phyloP scores from a whole-genome alignment of 2,888 invertebrate genomes.

The Gari tellinella region DNA sequence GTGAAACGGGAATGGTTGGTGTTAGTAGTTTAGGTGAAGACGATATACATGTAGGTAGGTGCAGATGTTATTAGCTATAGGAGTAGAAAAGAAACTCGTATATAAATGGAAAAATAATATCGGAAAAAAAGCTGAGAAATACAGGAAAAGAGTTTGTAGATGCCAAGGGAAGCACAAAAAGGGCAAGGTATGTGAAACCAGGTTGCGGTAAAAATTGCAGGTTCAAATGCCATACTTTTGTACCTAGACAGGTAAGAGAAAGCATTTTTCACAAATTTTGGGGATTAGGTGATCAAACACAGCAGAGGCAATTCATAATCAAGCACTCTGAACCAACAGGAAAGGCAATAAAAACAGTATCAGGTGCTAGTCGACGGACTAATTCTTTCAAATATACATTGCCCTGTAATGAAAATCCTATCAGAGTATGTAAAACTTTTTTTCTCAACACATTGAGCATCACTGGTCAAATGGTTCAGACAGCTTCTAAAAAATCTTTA shows the following conservation, averaged over 20 bases:
- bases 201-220: constrained; percentile 5
- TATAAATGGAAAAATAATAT: too few relatives aligned
- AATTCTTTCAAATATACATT: constrained; percentile 4
- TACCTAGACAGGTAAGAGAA: constrained; percentile 1
- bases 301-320: constrained; percentile 24
- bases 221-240: constrained; percentile 6
- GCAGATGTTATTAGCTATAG: too few relatives aligned
- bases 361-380: neutral
- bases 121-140: too few relatives aligned
- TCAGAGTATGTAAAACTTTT: constrained; percentile 25
- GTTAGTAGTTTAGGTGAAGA: too few relatives aligned
- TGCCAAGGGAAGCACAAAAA: too few relatives aligned
- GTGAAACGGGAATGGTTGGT: too few relatives aligned
- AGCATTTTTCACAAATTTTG: constrained; percentile 22
- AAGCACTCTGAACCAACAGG: constrained; percentile 10
- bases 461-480: constrained; percentile 2
- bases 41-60: too few relatives aligned
- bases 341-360: neutral
- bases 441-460: constrained; percentile 25
- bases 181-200: neutral
- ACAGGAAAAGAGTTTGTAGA: too few relatives aligned
- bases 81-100: too few relatives aligned
- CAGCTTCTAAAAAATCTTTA: constrained; percentile 9
- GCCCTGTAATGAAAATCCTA: neutral
- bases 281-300: constrained; percentile 8